phyloP scores from a whole-genome alignment of 2,113 vertebrate species.

The Lycocorax pyrrhopterus region DNA sequence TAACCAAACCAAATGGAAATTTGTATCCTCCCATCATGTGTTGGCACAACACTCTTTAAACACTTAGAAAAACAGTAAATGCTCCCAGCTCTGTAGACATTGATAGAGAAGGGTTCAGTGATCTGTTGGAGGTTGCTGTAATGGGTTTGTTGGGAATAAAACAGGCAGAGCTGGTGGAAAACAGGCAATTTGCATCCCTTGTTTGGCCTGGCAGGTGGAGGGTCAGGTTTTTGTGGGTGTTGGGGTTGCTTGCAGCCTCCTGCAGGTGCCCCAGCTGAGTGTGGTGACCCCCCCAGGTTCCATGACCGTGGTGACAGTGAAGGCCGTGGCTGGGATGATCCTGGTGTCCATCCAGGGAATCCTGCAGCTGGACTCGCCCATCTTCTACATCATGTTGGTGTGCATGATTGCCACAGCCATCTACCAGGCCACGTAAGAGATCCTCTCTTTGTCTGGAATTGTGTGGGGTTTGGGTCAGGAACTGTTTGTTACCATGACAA shows the following conservation, averaged over 20 bases:
- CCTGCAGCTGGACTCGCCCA: slow-evolving; percentile 88
- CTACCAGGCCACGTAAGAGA: slow-evolving; percentile 88
- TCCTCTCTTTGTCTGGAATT: neutral
- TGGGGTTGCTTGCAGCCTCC: neutral
- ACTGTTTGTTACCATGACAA: neutral
- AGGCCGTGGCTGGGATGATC: slow-evolving; percentile 91
- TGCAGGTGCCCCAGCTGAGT: neutral
- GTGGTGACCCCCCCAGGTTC: slow-evolving; percentile 76
- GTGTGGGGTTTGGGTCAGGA: neutral
- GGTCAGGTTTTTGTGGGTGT: neutral
- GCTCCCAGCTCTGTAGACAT: neutral
- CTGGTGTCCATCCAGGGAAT: slow-evolving; percentile 81
- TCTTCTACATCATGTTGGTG: slow-evolving; percentile 94
- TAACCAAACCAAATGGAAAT: neutral
- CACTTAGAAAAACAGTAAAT: neutral
- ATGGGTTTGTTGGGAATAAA: neutral
- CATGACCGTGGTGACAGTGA: slow-evolving; percentile 88
- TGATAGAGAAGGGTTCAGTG: neutral
- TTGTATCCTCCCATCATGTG: neutral
- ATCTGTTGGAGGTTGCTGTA: neutral
- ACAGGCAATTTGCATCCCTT: neutral
- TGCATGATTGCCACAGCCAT: slow-evolving; percentile 88
- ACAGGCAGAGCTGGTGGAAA: neutral
- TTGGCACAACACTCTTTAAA: neutral
- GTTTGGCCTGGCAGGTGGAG: neutral